Conservation (phyloP, 1,140 invertebrate genomes). For the Zaprionus gabonicus region DNA sequence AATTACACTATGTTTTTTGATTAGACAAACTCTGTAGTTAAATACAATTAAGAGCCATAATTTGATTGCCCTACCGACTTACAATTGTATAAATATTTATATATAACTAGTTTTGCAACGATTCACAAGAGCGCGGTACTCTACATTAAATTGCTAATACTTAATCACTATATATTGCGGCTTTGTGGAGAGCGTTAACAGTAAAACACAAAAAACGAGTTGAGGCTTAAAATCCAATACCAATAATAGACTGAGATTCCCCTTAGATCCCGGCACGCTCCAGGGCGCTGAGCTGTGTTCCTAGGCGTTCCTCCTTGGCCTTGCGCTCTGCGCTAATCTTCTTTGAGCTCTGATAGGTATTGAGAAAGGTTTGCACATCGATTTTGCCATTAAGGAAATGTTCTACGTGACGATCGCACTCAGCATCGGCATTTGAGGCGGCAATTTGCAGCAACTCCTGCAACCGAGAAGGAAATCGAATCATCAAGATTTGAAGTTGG, state of each 20-base stretch:
- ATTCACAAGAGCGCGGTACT: constrained; percentile 12
- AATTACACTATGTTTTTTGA: constrained; percentile 26
- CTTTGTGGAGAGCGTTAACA: constrained; percentile 26
- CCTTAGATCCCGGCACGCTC: constrained; percentile 86
- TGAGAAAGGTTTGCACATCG: constrained; percentile 90
- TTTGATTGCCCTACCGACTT: constrained; percentile 43
- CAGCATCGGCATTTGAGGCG: constrained; percentile 89
- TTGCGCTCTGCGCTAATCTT: constrained; percentile 89
- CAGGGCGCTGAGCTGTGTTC: constrained; percentile 89
- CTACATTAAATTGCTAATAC: constrained; percentile 29
- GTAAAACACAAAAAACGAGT: constrained; percentile 34
- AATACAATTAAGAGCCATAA: constrained; percentile 36
- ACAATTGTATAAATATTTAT: constrained; percentile 30
- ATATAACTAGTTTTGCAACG: constrained; percentile 37
- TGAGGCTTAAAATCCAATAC: constrained; percentile 15
- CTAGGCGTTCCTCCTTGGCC: constrained; percentile 91
- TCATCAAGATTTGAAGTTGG: background rate
- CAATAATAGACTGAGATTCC: background rate
- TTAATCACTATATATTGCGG: constrained; percentile 39
- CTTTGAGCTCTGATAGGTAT: constrained; percentile 88
- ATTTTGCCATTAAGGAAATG: constrained; percentile 90
- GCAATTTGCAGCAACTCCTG: constrained; percentile 86
- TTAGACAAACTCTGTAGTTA: constrained; percentile 35
- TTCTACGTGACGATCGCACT: constrained; percentile 90
- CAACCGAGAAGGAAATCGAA: background rate